phyloP scores from a whole-genome alignment of 2,888 invertebrate genomes.

The Agrotis clavis region DNA sequence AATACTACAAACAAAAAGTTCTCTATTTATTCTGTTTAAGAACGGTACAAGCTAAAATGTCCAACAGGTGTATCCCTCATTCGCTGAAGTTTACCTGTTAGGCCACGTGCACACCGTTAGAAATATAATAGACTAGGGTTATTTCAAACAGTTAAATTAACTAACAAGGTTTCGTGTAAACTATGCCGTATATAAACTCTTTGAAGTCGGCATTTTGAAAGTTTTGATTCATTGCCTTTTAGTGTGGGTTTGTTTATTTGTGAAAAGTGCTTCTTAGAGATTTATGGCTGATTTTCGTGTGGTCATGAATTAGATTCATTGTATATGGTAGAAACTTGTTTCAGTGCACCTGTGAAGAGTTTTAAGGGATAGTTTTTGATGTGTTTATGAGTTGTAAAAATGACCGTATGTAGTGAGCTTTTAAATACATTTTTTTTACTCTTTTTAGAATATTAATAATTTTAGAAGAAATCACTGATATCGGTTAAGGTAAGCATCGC shows the following conservation, averaged over 20 bases:
- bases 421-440: no score
- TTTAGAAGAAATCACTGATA: background rate
- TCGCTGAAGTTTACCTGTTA: constrained; percentile 26
- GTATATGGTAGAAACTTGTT: background rate
- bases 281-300: constrained; percentile 25
- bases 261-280: constrained; percentile 18
- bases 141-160: constrained; percentile 54
- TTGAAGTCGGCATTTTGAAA: constrained; percentile 54
- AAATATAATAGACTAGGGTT: background rate
- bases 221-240: constrained; percentile 33
- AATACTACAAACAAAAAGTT: background rate
- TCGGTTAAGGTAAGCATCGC: background rate
- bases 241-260: constrained; percentile 37
- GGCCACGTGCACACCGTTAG: constrained; percentile 10
- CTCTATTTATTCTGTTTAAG: background rate
- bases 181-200: constrained; percentile 54
- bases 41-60: background rate
- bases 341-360: background rate
- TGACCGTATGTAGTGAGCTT: no score
- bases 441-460: no score
- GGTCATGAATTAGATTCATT: constrained; percentile 26
- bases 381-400: no score
- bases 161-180: constrained; percentile 46
- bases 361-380: no score
- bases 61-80: constrained; percentile 41